phyloP scores from a whole-genome alignment of 2,888 invertebrate genomes.

The Caenorhabditis macrosperma region DNA sequence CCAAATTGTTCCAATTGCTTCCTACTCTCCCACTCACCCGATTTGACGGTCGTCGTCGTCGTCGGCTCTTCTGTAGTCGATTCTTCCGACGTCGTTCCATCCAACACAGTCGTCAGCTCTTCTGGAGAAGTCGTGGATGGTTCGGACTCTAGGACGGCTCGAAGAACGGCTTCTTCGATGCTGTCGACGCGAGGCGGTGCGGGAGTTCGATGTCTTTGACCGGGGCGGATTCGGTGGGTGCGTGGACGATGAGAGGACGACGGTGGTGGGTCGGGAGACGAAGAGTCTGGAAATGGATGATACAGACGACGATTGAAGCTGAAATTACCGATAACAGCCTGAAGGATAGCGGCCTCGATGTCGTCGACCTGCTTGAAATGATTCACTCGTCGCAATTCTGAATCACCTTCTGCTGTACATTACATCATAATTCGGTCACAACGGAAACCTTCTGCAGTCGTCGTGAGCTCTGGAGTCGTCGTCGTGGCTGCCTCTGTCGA shows the following conservation, averaged over 20 bases:
- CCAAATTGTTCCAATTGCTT: too few relatives aligned
- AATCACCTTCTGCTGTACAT: neutral
- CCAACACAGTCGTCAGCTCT: neutral
- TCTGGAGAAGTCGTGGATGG: slow-evolving; percentile 11
- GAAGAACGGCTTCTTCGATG: slow-evolving; percentile 48
- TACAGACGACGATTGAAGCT: neutral
- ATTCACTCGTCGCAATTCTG: neutral
- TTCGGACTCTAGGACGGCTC: slow-evolving; percentile 38
- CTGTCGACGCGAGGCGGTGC: slow-evolving; percentile 26
- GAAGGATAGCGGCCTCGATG: slow-evolving; percentile 48
- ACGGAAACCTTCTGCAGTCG: neutral
- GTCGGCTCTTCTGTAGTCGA: slow-evolving; percentile 1
- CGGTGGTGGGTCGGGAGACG: slow-evolving; percentile 14
- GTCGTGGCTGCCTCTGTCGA: neutral
- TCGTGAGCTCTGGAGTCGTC: neutral
- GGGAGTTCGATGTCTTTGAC: slow-evolving; percentile 18
- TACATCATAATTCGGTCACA: neutral
- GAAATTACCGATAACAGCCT: slow-evolving; percentile 42
- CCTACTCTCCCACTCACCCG: neutral
- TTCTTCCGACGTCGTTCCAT: neutral
- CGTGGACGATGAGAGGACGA: slow-evolving; percentile 31
- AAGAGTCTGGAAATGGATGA: slow-evolving; percentile 10
- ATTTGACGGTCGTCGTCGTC: neutral
- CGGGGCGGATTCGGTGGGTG: slow-evolving; percentile 30
- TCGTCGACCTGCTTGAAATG: slow-evolving; percentile 41